These are phyloP conservation scores for Pachyuromys duprasi DNA, from an alignment of 2,797 vertebrate species.

Conservation along the genomic window DNA sequence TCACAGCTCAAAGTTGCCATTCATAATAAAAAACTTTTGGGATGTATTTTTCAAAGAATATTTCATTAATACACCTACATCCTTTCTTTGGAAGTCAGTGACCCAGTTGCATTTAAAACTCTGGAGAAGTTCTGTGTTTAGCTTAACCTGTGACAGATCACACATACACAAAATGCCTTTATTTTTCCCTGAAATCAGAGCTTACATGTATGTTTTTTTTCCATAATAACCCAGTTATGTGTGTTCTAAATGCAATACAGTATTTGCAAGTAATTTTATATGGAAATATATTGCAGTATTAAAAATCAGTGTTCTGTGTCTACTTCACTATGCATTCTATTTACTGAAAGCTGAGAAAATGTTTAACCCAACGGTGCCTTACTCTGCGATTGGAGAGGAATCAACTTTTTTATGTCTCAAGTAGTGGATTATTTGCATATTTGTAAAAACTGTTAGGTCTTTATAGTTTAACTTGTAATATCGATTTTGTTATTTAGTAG, in stretches of 20 bases:
- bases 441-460: slow-evolving; percentile 74
- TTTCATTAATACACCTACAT: slow-evolving; percentile 62
- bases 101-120: slow-evolving; percentile 76
- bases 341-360: slow-evolving; percentile 79
- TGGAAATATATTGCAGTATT: slow-evolving; percentile 85
- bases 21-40: slow-evolving; percentile 45
- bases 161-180: slow-evolving; percentile 48
- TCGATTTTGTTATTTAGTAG: slow-evolving; percentile 75
- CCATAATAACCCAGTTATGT: slow-evolving; percentile 76
- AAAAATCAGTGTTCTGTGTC: slow-evolving; percentile 86
- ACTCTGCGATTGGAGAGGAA: slow-evolving; percentile 79
- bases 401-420: slow-evolving; percentile 76
- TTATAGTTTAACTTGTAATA: slow-evolving; percentile 75
- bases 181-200: slow-evolving; percentile 75
- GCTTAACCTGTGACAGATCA: slow-evolving; percentile 69
- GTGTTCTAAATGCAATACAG: slow-evolving; percentile 81
- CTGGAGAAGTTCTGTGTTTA: slow-evolving; percentile 74
- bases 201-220: slow-evolving; percentile 63
- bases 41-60: slow-evolving; percentile 66
- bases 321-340: slow-evolving; percentile 87
- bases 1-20: slow-evolving; percentile 55
- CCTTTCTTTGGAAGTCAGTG: slow-evolving; percentile 71
- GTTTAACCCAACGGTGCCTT: slow-evolving; percentile 87
- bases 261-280: slow-evolving; percentile 84
- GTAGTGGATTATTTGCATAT: slow-evolving; percentile 77